A percentile compares a stretch with the other conserved stretches of the same genome.
Conservation (phyloP, 2,888 invertebrate genomes). For the Fragum whitleyi region DNA sequence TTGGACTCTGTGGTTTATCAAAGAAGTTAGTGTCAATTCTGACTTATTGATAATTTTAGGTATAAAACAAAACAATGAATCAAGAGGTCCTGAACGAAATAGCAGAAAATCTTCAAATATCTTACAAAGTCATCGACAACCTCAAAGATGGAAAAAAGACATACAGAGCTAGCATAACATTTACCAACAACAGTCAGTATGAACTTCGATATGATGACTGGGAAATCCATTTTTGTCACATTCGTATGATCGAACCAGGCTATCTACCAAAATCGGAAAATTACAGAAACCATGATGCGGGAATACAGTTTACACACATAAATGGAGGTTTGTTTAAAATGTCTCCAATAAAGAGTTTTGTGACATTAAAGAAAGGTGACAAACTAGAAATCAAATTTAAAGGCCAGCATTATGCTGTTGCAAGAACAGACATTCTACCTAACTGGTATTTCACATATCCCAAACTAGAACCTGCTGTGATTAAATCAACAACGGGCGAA, state of each 20-base stretch:
- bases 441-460: constrained; percentile 78
- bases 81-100: constrained; percentile 68
- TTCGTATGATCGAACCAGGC: constrained; percentile 79
- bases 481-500: constrained; percentile 76
- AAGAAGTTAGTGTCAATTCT: no score
- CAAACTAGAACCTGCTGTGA: constrained; percentile 69
- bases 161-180: constrained; percentile 71
- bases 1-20: no score
- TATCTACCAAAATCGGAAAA: constrained; percentile 67
- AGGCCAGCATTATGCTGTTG: constrained; percentile 78
- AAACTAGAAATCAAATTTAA: constrained; percentile 69
- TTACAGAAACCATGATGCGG: constrained; percentile 64
- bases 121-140: constrained; percentile 76
- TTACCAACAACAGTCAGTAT: constrained; percentile 70
- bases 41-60: no score
- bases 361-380: constrained; percentile 71
- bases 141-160: constrained; percentile 73
- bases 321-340: constrained; percentile 78
- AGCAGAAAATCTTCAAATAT: constrained; percentile 67
- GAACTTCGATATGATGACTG: constrained; percentile 68
- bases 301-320: constrained; percentile 74
- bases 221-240: constrained; percentile 79
- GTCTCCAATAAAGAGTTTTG: constrained; percentile 73
- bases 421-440: constrained; percentile 77
- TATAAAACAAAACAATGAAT: constrained; percentile 55